Conservation (phyloP, 2,888 invertebrate genomes). For the Drosophila suboccidentalis region DNA sequence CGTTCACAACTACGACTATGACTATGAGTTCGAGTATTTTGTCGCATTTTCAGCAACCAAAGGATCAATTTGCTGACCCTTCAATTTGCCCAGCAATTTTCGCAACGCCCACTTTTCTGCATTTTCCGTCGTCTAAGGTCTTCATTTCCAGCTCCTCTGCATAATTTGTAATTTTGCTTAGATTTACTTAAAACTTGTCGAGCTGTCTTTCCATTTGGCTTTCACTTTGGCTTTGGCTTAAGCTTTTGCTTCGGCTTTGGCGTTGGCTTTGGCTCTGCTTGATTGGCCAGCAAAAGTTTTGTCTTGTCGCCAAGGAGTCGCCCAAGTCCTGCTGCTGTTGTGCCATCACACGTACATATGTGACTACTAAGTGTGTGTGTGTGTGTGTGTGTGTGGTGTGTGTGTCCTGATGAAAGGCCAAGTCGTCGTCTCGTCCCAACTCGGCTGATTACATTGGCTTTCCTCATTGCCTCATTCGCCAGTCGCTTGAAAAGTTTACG, state of each 20-base stretch:
- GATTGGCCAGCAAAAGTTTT: conserved; percentile 74
- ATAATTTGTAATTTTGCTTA: conserved; percentile 62
- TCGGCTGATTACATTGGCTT: conserved; percentile 66
- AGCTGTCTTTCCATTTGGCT: conserved; percentile 30
- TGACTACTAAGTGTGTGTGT: conserved; percentile 13
- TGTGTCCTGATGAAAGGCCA: conserved; percentile 71
- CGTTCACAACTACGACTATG: conserved; percentile 20
- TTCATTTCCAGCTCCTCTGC: conserved; percentile 25
- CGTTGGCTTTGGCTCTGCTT: conserved; percentile 37
- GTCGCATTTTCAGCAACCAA: conserved; percentile 2
- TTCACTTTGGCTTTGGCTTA: conserved; percentile 1
- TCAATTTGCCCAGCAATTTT: conserved; percentile 50
- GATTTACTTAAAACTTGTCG: conserved; percentile 50
- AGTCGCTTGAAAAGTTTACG: conserved; percentile 64
- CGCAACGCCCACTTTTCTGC: conserved; percentile 66
- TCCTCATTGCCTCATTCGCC: conserved; percentile 39
- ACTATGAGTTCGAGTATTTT: conserved; percentile 7
- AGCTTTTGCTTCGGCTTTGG: conserved; percentile 2
- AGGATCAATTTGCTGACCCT: conserved; percentile 47
- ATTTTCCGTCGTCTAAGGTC: conserved; percentile 9
- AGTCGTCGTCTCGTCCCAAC: conserved; percentile 73
- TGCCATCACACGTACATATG: background rate
- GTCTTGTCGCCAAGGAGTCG: conserved; percentile 62
- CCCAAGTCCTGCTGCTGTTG: conserved; percentile 3
- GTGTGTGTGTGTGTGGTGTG: conserved; percentile 25